A percentile compares a stretch with the other conserved stretches of the same genome.
These are phyloP conservation scores for Clupea harengus DNA, from an alignment of 2,113 vertebrate genomes.

Conservation along the genomic window DNA sequence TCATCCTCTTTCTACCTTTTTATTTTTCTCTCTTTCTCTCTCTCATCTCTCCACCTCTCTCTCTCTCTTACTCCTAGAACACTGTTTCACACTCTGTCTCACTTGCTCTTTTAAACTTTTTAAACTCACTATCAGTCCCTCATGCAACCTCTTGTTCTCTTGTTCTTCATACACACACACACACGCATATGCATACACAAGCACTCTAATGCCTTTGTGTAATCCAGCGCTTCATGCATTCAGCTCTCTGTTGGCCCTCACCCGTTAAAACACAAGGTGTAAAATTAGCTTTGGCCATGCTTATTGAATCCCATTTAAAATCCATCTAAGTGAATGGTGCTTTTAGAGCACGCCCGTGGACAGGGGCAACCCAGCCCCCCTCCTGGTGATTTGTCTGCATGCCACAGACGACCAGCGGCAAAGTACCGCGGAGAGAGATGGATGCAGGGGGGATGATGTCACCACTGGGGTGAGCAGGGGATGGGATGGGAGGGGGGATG, in stretches of 20 bases:
- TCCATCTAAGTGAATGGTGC: slow-evolving; percentile 3
- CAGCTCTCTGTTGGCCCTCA: neutral
- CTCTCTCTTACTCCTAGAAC: too few relatives aligned
- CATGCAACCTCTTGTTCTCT: too few relatives aligned
- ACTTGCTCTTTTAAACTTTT: neutral
- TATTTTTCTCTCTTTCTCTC: too few relatives aligned
- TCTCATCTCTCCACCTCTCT: too few relatives aligned
- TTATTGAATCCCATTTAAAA: neutral
- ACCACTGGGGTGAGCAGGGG: slow-evolving; percentile 9
- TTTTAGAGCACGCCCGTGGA: neutral
- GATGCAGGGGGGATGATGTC: slow-evolving; percentile 44
- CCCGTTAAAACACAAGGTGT: neutral
- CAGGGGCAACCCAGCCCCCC: too few relatives aligned
- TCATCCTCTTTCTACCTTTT: too few relatives aligned
- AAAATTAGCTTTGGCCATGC: slow-evolving; percentile 6
- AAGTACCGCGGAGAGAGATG: slow-evolving; percentile 22
- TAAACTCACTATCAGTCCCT: neutral
- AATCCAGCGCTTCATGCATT: too few relatives aligned
- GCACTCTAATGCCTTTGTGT: neutral
- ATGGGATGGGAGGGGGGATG: neutral
- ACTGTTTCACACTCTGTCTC: neutral
- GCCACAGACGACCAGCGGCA: slow-evolving; percentile 9
- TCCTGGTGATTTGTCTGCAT: neutral
- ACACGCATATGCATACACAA: slow-evolving; percentile 18
- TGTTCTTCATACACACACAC: neutral